These are phyloP conservation scores for Parambassis ranga DNA, from an alignment of 2,797 vertebrate species.

Conservation along the genomic window DNA sequence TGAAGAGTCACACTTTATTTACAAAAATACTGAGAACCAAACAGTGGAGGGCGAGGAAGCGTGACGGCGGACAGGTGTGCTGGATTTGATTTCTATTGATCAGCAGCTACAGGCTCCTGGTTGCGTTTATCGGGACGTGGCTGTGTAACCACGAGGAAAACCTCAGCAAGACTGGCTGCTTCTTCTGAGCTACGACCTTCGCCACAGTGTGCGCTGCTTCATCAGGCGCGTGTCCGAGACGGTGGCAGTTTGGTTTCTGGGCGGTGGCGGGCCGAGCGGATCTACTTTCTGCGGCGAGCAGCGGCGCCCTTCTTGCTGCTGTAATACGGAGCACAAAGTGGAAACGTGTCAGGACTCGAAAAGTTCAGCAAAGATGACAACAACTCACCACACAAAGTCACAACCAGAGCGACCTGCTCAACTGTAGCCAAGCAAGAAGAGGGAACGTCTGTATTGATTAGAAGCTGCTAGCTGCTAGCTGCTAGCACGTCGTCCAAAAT, in stretches of 20 bases:
- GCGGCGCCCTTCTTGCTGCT: conserved; percentile 95
- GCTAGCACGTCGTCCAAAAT: neutral
- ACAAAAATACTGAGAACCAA: conserved; percentile 85
- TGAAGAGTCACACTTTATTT: conserved; percentile 90
- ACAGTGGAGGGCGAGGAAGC: conserved; percentile 68
- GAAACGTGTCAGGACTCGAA: conserved; percentile 34
- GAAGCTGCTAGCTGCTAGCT: neutral
- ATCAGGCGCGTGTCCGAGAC: conserved; percentile 53
- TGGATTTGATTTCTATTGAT: conserved; percentile 45
- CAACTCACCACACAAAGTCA: too few relatives aligned
- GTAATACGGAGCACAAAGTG: conserved; percentile 50
- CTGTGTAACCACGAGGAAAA: conserved; percentile 31
- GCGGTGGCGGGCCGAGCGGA: neutral
- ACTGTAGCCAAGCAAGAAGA: neutral
- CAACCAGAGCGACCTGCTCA: too few relatives aligned
- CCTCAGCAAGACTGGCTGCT: conserved; percentile 47
- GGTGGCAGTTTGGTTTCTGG: conserved; percentile 51
- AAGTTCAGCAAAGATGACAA: too few relatives aligned
- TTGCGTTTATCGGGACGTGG: conserved; percentile 37
- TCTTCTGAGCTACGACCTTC: conserved; percentile 52
- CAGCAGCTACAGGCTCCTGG: conserved; percentile 63
- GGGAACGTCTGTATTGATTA: neutral
- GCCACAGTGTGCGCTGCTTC: conserved; percentile 50
- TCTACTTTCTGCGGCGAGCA: conserved; percentile 94
- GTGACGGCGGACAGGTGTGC: conserved; percentile 23